Base-by-base conservation (phyloP, 1,140 invertebrate genomes). In the Macrosteles quadrilineatus region DNA sequence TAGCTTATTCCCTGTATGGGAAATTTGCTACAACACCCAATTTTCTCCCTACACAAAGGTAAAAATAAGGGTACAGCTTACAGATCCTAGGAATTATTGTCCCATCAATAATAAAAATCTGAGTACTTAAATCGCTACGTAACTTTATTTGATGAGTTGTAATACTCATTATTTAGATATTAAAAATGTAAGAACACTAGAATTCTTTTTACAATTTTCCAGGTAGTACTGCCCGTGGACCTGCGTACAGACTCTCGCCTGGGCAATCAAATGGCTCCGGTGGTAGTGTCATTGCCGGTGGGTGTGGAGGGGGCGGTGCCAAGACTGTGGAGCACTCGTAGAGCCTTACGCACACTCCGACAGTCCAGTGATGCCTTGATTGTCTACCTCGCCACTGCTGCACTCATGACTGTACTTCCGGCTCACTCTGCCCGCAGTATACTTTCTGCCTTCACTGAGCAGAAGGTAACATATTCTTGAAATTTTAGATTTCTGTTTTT, bases 231-330 rank as follows among this genome's bases (percentile, higher is more conserved):
- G 17, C 82, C 84, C 1, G 80, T 85, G 17, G 81, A 85, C 73
- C 78, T 85, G 29, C 78, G 73, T 23, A 57, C 72, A 11, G 70
- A 75, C 31, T 75, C 77, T 1, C 73, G 77, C 4, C 77, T 84
- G 69, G 81, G 81, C 25, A 81, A 80, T 59, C 78, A 82, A 62
- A 82, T 81, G 67, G 75, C 83, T 0, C 77, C 83, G 19, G 81
- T 85, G 2, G 74, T 81, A 27, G 71, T 84, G 2, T 74, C 79
- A 3, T 74, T 87, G 25, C 85, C 86, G 11, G 81, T 83, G 12
- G 82, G 82, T 67, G 82, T 81, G 1, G 86, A 87, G 74, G 85
- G 84, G 11, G 82, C 83, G n/a, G 84, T 87, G 53, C 86, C 86
- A 11, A 76, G 86, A n/a, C 78, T 87, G 3, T 87, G 86, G 86